Conservation (phyloP, 1,140 invertebrate species). For the Hylaeus anthracinus region DNA sequence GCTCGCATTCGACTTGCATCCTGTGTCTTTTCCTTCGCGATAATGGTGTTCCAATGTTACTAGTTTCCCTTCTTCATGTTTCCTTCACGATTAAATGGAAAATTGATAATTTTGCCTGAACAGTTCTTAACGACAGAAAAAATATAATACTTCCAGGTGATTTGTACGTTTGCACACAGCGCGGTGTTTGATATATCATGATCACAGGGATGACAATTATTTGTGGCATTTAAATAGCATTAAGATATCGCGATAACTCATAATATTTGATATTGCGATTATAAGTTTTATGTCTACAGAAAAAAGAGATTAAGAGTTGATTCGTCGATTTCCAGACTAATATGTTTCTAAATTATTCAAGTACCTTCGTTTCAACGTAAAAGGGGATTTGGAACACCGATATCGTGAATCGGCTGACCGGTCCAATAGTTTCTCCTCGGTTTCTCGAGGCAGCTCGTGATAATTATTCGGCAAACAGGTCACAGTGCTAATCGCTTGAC, state of each 20-base stretch:
- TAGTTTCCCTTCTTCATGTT: not conserved
- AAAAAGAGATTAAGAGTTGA: constrained; percentile 21
- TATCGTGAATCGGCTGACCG: constrained; percentile 18
- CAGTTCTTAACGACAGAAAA: not conserved
- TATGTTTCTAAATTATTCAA: not conserved
- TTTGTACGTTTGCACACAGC: constrained; percentile 13
- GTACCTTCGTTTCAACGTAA: not conserved
- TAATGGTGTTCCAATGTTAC: constrained; percentile 35
- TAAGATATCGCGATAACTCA: not conserved
- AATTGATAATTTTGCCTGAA: not conserved
- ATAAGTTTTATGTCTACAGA: not conserved
- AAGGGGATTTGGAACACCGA: constrained; percentile 32
- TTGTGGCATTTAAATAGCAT: constrained; percentile 19
- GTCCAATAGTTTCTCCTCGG: constrained; percentile 22
- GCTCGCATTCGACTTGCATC: constrained; percentile 38
- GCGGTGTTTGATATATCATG: constrained; percentile 6
- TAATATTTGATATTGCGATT: constrained; percentile 19
- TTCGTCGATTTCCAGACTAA: not conserved
- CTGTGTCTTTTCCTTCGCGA: constrained; percentile 30
- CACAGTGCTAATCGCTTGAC: constrained; percentile 17
- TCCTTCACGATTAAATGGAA: not conserved
- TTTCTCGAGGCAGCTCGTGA: constrained; percentile 40
- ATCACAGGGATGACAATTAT: constrained; percentile 30
- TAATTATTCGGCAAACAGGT: constrained; percentile 37
- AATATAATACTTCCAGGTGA: not conserved